Base-by-base conservation (phyloP, 2,113 vertebrate genomes). In the Ceyx melanurus region DNA sequence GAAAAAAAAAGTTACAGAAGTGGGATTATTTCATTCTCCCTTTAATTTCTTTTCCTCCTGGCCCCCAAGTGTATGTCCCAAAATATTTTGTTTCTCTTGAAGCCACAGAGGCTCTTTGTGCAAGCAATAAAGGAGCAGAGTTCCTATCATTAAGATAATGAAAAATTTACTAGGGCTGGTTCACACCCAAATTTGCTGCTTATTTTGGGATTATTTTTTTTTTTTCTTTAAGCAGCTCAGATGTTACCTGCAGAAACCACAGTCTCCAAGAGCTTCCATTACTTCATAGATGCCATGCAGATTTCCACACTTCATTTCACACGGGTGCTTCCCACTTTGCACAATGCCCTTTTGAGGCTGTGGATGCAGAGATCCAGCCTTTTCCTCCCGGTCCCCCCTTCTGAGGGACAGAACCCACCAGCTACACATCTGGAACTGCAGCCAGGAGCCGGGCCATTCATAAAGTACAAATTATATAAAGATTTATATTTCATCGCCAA, bases 221-320 rank as follows among this genome's bases (percentile, higher is more conserved):
- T 0, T 35, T 77, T 33, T 16, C 31, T 60, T 33, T 15, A 51
- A 46, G 73, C 15, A 20, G 8, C 13, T 82, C 31, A 9, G 64
- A 29, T 33, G 43, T 53, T 14, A 13, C 50, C 26, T 64, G 33
- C 33, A 71, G 53, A 42, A 83, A 2, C 15, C 3, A 2, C 5
- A 8, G 26, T 5, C 51, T 29, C 62, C 28, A 18, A 45, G 62
- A 9, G 3, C 51, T 33, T 37, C 23, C 50, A 8, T 8, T 15
- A 14, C 46, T 61, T 60, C 29, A 16, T 35, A 57, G 33, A 11
- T 3, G 4, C 4, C 0, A 0, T 23, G 68, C 7, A 0, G 4
- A 15, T 68, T 68, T 56, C 46, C 42, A 11, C 0, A 0, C 11
- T 21, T 37, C 37, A 9, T 42, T 37, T n/a, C 4, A 0, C 1